These are phyloP conservation scores for Rhinichthys osculus DNA, from an alignment of 2,797 vertebrate species.

Conservation along the genomic window DNA sequence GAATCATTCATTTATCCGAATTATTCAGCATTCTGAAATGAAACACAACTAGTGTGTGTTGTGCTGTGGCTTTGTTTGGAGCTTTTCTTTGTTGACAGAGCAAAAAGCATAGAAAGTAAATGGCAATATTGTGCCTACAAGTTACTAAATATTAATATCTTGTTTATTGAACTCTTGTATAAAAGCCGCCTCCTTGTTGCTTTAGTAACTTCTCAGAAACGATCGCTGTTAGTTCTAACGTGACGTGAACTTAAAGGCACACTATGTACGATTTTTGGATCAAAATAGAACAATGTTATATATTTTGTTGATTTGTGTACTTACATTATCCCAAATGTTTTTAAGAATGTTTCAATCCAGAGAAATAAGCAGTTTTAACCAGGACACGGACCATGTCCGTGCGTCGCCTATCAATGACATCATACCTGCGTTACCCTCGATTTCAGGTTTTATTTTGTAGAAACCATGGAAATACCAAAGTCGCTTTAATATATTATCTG, in stretches of 20 bases:
- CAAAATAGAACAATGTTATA: too few species aligned
- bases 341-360: too few species aligned
- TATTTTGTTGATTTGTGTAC: too few species aligned
- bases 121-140: neutral
- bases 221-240: neutral
- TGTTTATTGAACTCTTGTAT: neutral
- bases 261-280: too few species aligned
- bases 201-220: neutral
- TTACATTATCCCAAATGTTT: too few species aligned
- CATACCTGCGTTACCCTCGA: too few species aligned
- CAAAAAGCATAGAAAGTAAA: neutral
- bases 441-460: too few species aligned
- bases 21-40: neutral
- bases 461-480: too few species aligned
- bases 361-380: too few species aligned
- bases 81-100: neutral
- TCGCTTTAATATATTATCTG: too few species aligned
- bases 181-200: neutral
- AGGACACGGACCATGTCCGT: too few species aligned
- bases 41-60: neutral
- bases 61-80: neutral
- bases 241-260: neutral
- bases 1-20: neutral
- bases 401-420: too few species aligned
- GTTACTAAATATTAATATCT: neutral